Evolutionary conservation across 2,888 invertebrate species (phyloP).

Genomic region (Eilema griseolum): DNA sequence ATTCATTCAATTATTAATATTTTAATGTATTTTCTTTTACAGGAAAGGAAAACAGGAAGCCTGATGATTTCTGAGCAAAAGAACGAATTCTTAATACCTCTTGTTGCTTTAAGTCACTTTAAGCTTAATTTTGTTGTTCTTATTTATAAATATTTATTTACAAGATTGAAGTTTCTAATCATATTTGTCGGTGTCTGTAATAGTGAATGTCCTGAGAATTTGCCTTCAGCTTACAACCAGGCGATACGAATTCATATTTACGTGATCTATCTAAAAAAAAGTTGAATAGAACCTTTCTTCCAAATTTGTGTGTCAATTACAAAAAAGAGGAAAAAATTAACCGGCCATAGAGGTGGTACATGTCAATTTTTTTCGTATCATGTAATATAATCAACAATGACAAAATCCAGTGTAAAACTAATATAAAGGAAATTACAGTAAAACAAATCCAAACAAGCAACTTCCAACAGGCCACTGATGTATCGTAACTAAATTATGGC

Average conservation of each 20-base stretch:
- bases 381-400: neutral
- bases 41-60: conserved; percentile 72
- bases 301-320: neutral
- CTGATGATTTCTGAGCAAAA: conserved; percentile 42
- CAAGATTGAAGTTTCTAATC: neutral
- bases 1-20: neutral
- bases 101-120: neutral
- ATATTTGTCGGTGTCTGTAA: too few species aligned
- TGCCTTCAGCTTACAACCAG: too few species aligned
- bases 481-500: conserved; percentile 6
- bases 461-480: neutral
- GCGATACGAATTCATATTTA: too few species aligned
- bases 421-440: neutral
- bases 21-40: conserved; percentile 53
- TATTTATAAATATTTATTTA: conserved; percentile 2
- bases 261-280: too few species aligned
- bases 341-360: neutral
- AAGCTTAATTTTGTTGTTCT: neutral
- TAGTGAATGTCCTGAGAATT: too few species aligned
- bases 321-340: neutral
- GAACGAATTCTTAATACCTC: neutral
- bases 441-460: neutral
- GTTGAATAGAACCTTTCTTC: conserved; percentile 7
- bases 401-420: conserved; percentile 6
- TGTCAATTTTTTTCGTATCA: conserved; percentile 8